Evolutionary conservation across 2,888 invertebrate species (phyloP).

Genomic region (Epinotia demarniana): DNA sequence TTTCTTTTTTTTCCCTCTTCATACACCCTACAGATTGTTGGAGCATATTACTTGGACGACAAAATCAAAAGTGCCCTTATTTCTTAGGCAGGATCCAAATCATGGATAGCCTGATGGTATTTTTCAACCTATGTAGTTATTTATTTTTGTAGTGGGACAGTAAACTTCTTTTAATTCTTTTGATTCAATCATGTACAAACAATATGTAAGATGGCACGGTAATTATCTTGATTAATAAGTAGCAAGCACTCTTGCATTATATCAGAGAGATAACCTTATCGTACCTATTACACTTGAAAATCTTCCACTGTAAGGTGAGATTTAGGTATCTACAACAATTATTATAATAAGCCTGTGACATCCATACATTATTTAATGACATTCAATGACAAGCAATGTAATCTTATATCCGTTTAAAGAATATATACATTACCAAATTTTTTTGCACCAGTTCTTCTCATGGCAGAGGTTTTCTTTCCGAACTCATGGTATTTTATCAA

Average conservation of each 20-base stretch:
- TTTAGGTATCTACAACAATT: conserved; percentile 7
- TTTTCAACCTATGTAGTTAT: too few relatives aligned
- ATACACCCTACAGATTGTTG: too few relatives aligned
- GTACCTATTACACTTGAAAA: neutral
- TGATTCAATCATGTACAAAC: neutral
- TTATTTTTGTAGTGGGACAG: too few relatives aligned
- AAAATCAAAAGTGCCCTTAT: too few relatives aligned
- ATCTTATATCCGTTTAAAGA: neutral
- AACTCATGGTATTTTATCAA: too few relatives aligned
- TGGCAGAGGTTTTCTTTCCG: too few relatives aligned
- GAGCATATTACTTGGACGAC: too few relatives aligned
- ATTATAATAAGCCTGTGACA: neutral
- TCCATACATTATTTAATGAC: neutral
- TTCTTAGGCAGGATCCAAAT: too few relatives aligned
- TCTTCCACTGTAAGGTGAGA: conserved; percentile 15
- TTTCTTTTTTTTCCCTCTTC: too few relatives aligned
- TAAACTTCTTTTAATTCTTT: neutral
- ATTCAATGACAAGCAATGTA: neutral
- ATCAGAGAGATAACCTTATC: conserved; percentile 16
- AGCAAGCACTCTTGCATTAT: conserved; percentile 7
- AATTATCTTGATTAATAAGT: conserved; percentile 10
- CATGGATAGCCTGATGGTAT: too few relatives aligned
- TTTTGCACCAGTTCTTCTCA: too few relatives aligned
- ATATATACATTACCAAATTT: too few relatives aligned
- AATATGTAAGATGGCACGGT: neutral